Percentiles rank a stretch among this genome's conserved stretches.
Conservation (phyloP, 2,113 vertebrate species). For the Origma solitaria region DNA sequence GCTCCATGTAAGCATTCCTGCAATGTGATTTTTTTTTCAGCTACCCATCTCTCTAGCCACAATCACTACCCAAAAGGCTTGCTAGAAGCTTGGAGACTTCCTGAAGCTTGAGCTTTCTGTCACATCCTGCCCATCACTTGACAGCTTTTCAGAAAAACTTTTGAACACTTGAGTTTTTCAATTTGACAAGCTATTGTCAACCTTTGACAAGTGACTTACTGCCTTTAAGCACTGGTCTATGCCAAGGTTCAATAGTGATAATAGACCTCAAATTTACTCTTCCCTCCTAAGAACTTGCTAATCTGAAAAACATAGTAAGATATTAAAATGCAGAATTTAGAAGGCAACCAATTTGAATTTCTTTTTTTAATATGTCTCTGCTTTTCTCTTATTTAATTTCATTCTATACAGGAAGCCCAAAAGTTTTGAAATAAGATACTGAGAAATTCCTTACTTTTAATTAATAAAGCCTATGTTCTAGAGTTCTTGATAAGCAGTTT, state of each 20-base stretch:
- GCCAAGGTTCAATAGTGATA: background rate
- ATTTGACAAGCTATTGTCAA: background rate
- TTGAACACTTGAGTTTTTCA: background rate
- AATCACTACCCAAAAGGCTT: background rate
- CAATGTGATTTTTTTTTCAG: background rate
- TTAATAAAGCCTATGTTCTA: background rate
- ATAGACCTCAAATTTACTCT: background rate
- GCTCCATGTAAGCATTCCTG: background rate
- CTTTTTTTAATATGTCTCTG: background rate
- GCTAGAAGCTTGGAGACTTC: background rate
- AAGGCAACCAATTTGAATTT: background rate
- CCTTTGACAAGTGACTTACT: background rate
- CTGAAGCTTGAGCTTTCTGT: background rate
- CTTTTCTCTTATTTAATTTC: background rate
- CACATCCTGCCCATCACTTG: background rate
- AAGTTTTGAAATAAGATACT: background rate
- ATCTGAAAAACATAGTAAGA: background rate
- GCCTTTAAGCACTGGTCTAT: background rate
- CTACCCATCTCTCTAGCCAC: background rate
- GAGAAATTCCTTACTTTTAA: background rate
- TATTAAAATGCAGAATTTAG: background rate
- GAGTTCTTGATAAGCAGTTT: background rate
- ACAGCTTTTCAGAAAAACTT: background rate
- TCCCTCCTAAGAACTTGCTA: background rate
- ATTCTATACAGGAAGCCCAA: background rate